phyloP scores from a whole-genome alignment of 2,113 vertebrate species.

The Percopsis transmontana region DNA sequence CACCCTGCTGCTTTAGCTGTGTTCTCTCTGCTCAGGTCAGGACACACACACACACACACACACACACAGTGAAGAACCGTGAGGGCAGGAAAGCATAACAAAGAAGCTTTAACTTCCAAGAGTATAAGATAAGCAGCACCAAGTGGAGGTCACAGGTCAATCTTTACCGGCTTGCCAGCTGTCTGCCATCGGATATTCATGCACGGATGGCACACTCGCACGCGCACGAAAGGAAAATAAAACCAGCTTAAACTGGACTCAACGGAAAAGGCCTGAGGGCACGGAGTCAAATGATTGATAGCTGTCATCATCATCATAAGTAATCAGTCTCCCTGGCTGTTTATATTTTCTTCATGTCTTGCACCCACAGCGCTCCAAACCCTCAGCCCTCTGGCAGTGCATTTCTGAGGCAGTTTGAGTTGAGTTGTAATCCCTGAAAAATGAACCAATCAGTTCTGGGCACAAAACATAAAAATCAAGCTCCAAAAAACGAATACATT shows the following conservation, averaged over 20 bases:
- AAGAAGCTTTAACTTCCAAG: background rate
- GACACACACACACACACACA: background rate
- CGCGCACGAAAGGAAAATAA: background rate
- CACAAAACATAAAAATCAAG: too few species aligned
- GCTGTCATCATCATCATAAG: slow-evolving; percentile 57
- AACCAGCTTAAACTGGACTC: background rate
- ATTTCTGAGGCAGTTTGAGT: too few species aligned
- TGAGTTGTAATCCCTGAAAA: too few species aligned
- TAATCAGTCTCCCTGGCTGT: slow-evolving; percentile 50
- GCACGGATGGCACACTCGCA: slow-evolving; percentile 27
- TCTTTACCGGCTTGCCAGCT: slow-evolving; percentile 30
- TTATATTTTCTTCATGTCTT: slow-evolving; percentile 34
- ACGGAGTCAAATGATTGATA: slow-evolving; percentile 43
- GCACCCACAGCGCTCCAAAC: slow-evolving; percentile 22
- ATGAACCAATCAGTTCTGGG: too few species aligned
- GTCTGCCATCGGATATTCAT: slow-evolving; percentile 24
- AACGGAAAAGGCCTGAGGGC: slow-evolving; percentile 11
- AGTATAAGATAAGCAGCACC: background rate
- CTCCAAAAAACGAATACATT: too few species aligned
- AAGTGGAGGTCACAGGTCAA: slow-evolving; percentile 21
- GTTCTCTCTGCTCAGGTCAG: slow-evolving; percentile 51
- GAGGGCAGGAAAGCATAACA: background rate
- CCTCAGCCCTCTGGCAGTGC: too few species aligned
- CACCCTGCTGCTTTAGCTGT: slow-evolving; percentile 51
- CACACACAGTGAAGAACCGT: background rate